Evolutionary conservation across 1,140 invertebrate species (phyloP).

Genomic region (Magallana ariakensis): DNA sequence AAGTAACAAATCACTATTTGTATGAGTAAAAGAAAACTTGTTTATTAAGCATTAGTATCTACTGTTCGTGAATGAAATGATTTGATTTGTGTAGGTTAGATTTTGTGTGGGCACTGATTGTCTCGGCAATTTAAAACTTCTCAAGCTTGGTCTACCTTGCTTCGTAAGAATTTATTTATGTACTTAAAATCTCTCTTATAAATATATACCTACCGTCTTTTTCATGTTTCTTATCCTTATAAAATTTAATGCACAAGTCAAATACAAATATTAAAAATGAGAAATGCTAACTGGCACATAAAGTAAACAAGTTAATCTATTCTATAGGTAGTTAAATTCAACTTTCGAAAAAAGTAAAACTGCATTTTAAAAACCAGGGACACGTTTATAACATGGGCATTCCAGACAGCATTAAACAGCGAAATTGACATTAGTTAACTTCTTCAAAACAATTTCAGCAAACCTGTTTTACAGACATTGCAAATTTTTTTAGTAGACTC

Average conservation of each 20-base stretch:
- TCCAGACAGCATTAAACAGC: too few relatives aligned
- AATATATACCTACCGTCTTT: not conserved
- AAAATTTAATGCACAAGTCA: too few relatives aligned
- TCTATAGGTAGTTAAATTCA: not conserved
- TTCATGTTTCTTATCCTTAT: not conserved
- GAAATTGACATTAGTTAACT: not conserved
- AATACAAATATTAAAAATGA: too few relatives aligned
- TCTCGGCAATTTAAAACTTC: not conserved
- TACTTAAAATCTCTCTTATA: not conserved
- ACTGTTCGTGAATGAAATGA: slow-evolving; percentile 4
- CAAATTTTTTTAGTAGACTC: not conserved
- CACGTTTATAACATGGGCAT: not conserved
- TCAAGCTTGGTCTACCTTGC: slow-evolving; percentile 22
- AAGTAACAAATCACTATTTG: slow-evolving; percentile 30
- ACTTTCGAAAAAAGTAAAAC: not conserved
- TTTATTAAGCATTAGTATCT: slow-evolving; percentile 1
- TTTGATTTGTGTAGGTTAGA: not conserved
- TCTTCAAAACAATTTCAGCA: not conserved
- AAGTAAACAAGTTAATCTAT: not conserved
- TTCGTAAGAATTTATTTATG: slow-evolving; percentile 5
- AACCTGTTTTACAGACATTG: not conserved
- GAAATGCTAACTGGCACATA: too few relatives aligned
- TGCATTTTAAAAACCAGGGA: not conserved
- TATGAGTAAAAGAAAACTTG: not conserved
- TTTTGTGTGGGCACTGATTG: not conserved